Conservation (phyloP, 1,140 invertebrate species). For the Habropoda laboriosa region DNA sequence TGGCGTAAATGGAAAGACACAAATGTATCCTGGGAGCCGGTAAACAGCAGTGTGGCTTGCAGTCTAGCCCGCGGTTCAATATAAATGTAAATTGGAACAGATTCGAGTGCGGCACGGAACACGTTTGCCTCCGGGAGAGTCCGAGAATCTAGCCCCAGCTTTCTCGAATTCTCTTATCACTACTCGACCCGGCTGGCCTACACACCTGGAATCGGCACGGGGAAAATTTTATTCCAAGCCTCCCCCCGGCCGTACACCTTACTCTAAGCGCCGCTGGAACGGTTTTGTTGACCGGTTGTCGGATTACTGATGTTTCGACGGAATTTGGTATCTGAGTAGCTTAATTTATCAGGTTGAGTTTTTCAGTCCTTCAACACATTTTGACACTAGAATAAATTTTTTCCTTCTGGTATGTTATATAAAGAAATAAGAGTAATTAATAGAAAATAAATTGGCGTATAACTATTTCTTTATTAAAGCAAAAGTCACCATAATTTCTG, state of each 20-base stretch:
- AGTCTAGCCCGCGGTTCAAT: conserved; percentile 77
- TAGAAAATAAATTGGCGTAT: no score
- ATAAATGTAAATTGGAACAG: conserved; percentile 81
- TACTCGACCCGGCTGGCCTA: conserved; percentile 37
- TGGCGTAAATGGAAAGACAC: conserved; percentile 72
- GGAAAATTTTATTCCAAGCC: conserved; percentile 55
- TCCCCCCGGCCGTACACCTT: neutral
- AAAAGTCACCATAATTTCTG: no score
- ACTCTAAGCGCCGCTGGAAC: neutral
- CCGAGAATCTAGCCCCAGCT: conserved; percentile 43
- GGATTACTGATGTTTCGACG: no score
- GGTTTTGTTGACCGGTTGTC: neutral
- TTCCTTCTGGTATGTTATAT: no score
- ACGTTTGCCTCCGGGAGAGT: conserved; percentile 41
- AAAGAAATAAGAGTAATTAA: no score
- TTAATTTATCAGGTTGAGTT: no score
- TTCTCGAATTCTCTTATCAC: conserved; percentile 44
- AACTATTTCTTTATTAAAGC: no score
- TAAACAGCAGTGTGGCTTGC: conserved; percentile 72
- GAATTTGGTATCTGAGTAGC: no score
- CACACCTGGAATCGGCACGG: conserved; percentile 38
- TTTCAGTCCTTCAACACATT: no score
- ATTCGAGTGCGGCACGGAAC: conserved; percentile 74
- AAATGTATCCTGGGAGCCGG: conserved; percentile 75
- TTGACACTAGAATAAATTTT: no score